These are phyloP conservation scores for Drosophila santomea DNA, from an alignment of 1,140 invertebrate species.

Conservation along the genomic window DNA sequence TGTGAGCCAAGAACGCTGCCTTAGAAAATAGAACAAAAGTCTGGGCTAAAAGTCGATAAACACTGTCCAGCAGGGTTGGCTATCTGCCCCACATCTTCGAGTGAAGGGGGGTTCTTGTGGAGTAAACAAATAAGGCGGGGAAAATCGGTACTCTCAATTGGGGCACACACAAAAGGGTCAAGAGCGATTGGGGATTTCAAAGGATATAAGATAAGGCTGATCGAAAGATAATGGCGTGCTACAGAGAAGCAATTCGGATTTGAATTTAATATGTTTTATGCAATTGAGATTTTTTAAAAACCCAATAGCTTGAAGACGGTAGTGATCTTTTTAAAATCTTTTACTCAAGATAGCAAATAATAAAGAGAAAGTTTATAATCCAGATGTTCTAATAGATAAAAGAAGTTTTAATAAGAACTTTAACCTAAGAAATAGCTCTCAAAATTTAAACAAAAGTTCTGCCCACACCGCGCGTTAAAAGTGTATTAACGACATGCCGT, in stretches of 20 bases:
- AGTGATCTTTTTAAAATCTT: too few relatives aligned
- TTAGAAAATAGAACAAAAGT: constrained; percentile 80
- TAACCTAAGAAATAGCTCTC: too few relatives aligned
- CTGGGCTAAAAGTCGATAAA: constrained; percentile 60
- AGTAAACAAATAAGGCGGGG: constrained; percentile 14
- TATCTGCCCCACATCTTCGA: constrained; percentile 39
- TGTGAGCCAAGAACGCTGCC: constrained; percentile 58
- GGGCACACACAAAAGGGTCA: neutral
- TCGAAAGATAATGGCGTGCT: neutral
- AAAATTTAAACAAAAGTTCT: neutral
- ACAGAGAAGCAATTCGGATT: neutral
- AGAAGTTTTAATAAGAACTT: neutral
- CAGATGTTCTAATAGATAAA: too few relatives aligned
- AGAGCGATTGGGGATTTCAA: neutral
- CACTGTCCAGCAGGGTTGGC: constrained; percentile 61
- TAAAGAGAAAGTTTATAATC: too few relatives aligned
- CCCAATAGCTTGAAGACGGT: too few relatives aligned
- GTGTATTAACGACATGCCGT: constrained; percentile 16
- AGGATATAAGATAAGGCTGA: neutral
- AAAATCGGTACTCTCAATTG: neutral
- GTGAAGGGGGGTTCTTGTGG: neutral
- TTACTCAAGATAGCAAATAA: too few relatives aligned
- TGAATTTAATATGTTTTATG: too few relatives aligned
- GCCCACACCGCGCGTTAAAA: constrained; percentile 1
- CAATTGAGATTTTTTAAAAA: neutral